These are phyloP conservation scores for Zaprionus kolodkinae DNA, from an alignment of 1,140 invertebrate species.

Conservation along the genomic window DNA sequence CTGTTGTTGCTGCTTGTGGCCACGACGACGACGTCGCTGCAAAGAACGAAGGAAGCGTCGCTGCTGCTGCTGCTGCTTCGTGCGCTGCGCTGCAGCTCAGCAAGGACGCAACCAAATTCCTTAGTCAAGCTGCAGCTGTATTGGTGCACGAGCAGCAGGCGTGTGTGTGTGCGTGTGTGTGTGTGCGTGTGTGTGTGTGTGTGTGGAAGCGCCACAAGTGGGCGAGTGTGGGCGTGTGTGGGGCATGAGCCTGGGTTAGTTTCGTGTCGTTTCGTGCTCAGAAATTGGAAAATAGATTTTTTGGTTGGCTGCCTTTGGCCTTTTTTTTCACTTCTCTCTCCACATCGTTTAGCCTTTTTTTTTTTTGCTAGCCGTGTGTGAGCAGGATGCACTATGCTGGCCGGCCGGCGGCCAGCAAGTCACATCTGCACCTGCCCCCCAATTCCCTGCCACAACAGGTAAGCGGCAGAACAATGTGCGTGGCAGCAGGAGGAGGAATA, in stretches of 20 bases:
- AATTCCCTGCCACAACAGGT: slow-evolving; percentile 45
- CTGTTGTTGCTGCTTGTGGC: slow-evolving; percentile 51
- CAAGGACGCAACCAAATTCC: slow-evolving; percentile 71
- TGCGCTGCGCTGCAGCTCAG: slow-evolving; percentile 21
- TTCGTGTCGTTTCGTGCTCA: slow-evolving; percentile 63
- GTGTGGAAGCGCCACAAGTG: slow-evolving; percentile 74
- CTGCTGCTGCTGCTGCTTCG: slow-evolving; percentile 14
- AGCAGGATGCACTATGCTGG: slow-evolving; percentile 36
- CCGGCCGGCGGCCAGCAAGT: slow-evolving; percentile 66
- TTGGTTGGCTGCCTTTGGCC: slow-evolving; percentile 76
- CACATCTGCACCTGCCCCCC: slow-evolving; percentile 20
- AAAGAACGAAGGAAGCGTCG: slow-evolving; percentile 33
- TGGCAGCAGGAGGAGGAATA: slow-evolving; percentile 8
- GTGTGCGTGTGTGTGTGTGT: slow-evolving; percentile 43
- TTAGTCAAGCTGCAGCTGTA: slow-evolving; percentile 32
- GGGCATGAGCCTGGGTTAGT: slow-evolving; percentile 35
- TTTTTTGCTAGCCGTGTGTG: slow-evolving; percentile 31
- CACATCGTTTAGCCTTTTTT: slow-evolving; percentile 25
- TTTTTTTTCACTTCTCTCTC: slow-evolving; percentile 45
- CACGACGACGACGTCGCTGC: slow-evolving; percentile 34
- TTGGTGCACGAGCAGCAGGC: slow-evolving; percentile 1
- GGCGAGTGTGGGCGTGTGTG: slow-evolving; percentile 36
- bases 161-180: not conserved
- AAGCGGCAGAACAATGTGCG: slow-evolving; percentile 55
- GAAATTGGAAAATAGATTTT: slow-evolving; percentile 83